Evolutionary conservation across 2,113 vertebrate genomes (phyloP).

Genomic region (Pheucticus melanocephalus): DNA sequence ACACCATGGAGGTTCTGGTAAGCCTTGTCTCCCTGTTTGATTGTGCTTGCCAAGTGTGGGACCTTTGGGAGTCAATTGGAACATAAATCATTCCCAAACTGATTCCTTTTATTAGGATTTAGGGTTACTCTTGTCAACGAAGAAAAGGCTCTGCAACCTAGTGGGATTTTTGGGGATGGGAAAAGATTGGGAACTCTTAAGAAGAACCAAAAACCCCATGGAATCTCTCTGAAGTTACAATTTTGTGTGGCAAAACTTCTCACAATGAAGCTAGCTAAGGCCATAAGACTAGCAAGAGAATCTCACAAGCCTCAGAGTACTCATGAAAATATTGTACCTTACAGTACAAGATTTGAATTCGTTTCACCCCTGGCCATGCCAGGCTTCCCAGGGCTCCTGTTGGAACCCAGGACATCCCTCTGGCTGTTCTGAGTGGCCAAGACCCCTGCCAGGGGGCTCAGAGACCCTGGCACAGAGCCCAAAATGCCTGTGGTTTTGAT

Average conservation of each 20-base stretch:
- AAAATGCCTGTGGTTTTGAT: no score
- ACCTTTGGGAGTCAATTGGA: not conserved
- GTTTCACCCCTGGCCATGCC: not conserved
- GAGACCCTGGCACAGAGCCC: no score
- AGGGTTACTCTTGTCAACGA: not conserved
- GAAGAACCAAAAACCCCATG: not conserved
- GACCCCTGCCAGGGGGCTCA: no score
- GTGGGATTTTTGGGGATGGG: not conserved
- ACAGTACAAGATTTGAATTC: not conserved
- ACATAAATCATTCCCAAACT: not conserved
- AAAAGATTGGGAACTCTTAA: not conserved
- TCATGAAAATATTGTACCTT: not conserved
- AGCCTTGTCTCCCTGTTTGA: not conserved
- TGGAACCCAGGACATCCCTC: no score
- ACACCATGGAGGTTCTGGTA: not conserved
- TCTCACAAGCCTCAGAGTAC: not conserved
- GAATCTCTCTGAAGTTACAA: not conserved
- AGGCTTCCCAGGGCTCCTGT: not conserved
- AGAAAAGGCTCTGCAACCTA: not conserved
- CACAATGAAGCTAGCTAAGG: not conserved
- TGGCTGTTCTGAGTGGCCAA: no score
- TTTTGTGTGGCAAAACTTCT: not conserved
- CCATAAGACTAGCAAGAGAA: not conserved
- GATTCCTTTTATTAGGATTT: not conserved
- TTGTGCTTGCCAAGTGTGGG: not conserved